Conservation (phyloP, 2,113 vertebrate species). For the Bubalus kerabau region DNA sequence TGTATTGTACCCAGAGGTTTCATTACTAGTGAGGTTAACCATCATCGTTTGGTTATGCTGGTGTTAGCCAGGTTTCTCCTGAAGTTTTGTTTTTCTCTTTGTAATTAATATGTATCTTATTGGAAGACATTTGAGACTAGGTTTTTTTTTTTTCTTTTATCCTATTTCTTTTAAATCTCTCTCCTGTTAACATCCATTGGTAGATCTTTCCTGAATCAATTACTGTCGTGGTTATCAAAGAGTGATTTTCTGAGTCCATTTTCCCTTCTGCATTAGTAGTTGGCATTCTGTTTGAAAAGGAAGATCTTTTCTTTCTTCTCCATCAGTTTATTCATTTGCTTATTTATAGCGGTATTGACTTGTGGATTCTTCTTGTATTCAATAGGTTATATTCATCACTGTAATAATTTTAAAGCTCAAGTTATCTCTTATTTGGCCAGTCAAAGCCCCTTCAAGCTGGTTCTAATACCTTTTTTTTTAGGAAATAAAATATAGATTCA, state of each 20-base stretch:
- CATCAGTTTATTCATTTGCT: background rate
- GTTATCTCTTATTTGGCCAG: background rate
- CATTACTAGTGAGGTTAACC: background rate
- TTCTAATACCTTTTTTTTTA: background rate
- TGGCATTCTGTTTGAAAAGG: background rate
- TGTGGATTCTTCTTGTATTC: background rate
- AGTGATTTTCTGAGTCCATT: background rate
- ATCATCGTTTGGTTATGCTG: background rate
- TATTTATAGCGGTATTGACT: background rate
- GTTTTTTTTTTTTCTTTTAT: background rate
- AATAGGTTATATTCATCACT: background rate
- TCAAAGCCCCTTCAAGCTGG: background rate
- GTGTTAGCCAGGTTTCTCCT: background rate
- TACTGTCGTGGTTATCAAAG: background rate
- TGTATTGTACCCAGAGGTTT: rapidly evolving
- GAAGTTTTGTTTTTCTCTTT: background rate
- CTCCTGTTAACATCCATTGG: background rate
- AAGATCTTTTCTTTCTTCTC: background rate
- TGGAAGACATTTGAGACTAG: background rate
- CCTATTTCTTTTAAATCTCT: background rate
- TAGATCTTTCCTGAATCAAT: background rate
- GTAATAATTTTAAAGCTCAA: background rate
- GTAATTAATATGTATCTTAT: background rate
- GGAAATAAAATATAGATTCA: background rate
- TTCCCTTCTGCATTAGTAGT: background rate